A percentile compares a stretch with the other conserved stretches of the same genome.
These are phyloP conservation scores for Melanostoma mellinum DNA, from an alignment of 2,888 invertebrate genomes.

Conservation along the genomic window DNA sequence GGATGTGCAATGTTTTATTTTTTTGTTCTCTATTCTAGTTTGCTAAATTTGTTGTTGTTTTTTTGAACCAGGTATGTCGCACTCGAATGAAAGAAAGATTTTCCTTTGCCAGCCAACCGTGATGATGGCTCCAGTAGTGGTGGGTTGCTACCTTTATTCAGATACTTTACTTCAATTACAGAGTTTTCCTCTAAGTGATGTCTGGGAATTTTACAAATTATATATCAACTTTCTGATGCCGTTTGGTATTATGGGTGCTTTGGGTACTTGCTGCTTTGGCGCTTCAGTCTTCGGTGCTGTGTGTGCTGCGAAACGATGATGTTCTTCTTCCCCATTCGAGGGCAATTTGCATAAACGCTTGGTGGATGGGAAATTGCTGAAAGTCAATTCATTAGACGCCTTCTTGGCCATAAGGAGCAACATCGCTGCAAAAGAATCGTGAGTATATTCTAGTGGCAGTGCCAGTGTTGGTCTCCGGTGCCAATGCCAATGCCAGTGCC, in stretches of 20 bases:
- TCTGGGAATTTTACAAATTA: constrained; percentile 72
- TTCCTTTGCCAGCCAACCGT: constrained; percentile 64
- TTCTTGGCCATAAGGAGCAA: constrained; percentile 54
- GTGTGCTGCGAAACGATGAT: not conserved
- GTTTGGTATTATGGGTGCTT: not conserved
- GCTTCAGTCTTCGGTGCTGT: constrained; percentile 11
- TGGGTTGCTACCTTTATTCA: constrained; percentile 66
- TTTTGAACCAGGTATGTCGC: constrained; percentile 10
- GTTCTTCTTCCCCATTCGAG: not conserved
- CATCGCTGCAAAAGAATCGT: constrained; percentile 49
- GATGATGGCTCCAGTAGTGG: constrained; percentile 57
- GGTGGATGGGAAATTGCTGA: constrained; percentile 67
- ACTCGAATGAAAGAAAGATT: constrained; percentile 56
- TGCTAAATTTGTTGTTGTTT: not conserved
- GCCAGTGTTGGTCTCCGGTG: too few relatives aligned
- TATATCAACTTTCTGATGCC: constrained; percentile 38
- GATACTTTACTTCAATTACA: constrained; percentile 71
- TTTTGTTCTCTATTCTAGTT: constrained; percentile 13
- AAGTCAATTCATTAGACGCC: constrained; percentile 73
- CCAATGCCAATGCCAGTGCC: too few relatives aligned
- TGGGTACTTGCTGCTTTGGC: not conserved
- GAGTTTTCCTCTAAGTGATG: constrained; percentile 71
- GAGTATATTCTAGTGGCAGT: constrained; percentile 39
- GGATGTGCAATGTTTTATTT: constrained; percentile 13
- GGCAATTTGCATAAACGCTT: constrained; percentile 68